phyloP scores from a whole-genome alignment of 2,113 vertebrate genomes.

The Martes martes region DNA sequence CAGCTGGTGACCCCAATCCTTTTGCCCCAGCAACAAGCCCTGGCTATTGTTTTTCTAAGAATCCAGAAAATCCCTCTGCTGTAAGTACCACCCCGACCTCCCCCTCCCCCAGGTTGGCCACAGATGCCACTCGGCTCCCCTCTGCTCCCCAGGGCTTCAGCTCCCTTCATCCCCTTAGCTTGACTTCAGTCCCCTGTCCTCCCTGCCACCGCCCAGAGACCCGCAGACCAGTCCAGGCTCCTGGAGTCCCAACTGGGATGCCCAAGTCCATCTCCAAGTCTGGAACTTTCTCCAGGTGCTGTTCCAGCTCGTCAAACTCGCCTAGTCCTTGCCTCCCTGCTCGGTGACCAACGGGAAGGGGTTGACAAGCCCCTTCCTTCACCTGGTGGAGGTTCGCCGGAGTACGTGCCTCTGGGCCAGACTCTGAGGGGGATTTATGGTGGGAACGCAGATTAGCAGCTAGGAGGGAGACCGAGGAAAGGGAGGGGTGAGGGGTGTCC shows the following conservation, averaged over 20 bases:
- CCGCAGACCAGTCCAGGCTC: fast-evolving
- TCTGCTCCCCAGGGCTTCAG: fast-evolving
- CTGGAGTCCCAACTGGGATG: neutral
- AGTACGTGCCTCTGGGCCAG: fast-evolving
- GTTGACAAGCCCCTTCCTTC: too few relatives aligned
- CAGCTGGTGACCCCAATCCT: conserved; percentile 37
- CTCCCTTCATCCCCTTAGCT: neutral
- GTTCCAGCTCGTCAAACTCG: fast-evolving
- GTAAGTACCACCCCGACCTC: neutral
- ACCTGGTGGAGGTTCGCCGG: fast-evolving
- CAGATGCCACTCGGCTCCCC: neutral
- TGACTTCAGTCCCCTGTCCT: fast-evolving
- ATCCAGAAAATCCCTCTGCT: neutral
- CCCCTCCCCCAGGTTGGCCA: neutral
- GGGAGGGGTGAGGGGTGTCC: too few relatives aligned
- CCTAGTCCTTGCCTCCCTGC: fast-evolving
- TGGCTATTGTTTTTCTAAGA: conserved; percentile 14
- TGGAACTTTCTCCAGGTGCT: neutral
- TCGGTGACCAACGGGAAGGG: fast-evolving
- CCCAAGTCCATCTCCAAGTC: neutral
- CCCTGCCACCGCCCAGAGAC: neutral
- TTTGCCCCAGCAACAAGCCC: neutral
- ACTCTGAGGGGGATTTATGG: fast-evolving
- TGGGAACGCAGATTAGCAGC: neutral
- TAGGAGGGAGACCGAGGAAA: neutral